phyloP scores from a whole-genome alignment of 2,113 vertebrate species.

The Pagrus major region DNA sequence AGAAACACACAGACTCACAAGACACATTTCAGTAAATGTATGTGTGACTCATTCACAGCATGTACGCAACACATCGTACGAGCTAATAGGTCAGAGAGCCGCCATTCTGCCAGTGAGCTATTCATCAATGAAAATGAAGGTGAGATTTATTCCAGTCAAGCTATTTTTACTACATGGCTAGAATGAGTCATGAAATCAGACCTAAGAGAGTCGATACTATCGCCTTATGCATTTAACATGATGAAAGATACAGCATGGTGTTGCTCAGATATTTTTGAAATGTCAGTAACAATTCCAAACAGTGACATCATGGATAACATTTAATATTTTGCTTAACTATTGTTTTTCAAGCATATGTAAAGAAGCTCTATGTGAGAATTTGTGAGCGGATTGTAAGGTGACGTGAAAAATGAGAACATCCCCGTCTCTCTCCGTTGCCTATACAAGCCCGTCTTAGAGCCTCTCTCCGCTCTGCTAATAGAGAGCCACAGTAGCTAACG shows the following conservation, averaged over 20 bases:
- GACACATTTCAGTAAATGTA: neutral
- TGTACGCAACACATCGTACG: neutral
- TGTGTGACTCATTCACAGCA: conserved; percentile 45
- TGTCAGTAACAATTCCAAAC: conserved; percentile 5
- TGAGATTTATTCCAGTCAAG: neutral
- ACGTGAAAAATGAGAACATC: no score
- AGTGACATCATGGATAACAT: neutral
- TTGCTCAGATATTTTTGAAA: neutral
- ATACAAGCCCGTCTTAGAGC: no score
- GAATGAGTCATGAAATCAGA: conserved; percentile 47
- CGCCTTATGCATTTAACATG: conserved; percentile 11
- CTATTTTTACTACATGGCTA: neutral
- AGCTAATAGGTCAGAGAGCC: conserved; percentile 23
- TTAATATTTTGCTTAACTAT: neutral
- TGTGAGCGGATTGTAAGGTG: no score
- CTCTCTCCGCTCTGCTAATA: no score
- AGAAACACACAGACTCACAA: conserved; percentile 4
- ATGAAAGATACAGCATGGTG: neutral
- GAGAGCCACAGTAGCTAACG: no score
- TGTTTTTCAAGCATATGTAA: neutral
- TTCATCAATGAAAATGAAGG: conserved; percentile 46
- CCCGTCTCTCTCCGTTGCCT: no score
- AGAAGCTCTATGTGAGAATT: no score
- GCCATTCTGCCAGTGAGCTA: conserved; percentile 8
- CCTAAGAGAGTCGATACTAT: conserved; percentile 11